phyloP scores from a whole-genome alignment of 2,113 vertebrate genomes.

The Lampris incognitus region DNA sequence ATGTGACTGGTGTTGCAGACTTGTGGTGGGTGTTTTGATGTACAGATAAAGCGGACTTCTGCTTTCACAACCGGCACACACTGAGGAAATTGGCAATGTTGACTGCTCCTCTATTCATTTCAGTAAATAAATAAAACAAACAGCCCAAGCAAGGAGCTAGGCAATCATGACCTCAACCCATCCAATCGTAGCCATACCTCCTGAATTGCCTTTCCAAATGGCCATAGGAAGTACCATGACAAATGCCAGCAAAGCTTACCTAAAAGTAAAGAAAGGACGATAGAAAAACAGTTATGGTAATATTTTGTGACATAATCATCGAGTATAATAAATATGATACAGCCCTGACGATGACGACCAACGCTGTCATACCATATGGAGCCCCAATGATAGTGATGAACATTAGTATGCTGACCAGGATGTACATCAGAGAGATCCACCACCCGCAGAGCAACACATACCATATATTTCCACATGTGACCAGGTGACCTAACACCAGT shows the following conservation, averaged over 20 bases:
- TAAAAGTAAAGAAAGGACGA: slow-evolving; percentile 34
- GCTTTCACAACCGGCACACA: slow-evolving; percentile 21
- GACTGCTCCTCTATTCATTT: neutral
- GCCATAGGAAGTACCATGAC: slow-evolving; percentile 88
- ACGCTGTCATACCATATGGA: slow-evolving; percentile 83
- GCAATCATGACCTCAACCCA: slow-evolving; percentile 1
- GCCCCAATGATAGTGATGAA: slow-evolving; percentile 82
- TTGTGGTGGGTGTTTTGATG: neutral
- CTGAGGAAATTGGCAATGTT: slow-evolving; percentile 9
- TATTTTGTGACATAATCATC: neutral
- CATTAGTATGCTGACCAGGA: slow-evolving; percentile 83
- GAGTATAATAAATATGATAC: neutral
- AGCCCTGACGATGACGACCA: neutral
- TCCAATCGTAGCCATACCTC: slow-evolving; percentile 61
- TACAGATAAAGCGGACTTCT: slow-evolving; percentile 5
- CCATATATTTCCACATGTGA: slow-evolving; percentile 84
- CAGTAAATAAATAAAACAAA: slow-evolving; percentile 7
- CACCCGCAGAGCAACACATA: slow-evolving; percentile 89
- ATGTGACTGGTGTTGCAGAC: slow-evolving; percentile 2
- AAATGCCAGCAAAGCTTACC: slow-evolving; percentile 84
- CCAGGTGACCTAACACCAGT: slow-evolving; percentile 75
- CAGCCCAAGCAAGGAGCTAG: neutral
- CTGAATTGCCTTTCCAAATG: slow-evolving; percentile 86
- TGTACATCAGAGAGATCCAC: slow-evolving; percentile 86
- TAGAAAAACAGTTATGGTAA: neutral